phyloP scores from a whole-genome alignment of 2,888 invertebrate genomes.

The Venusia cambrica region DNA sequence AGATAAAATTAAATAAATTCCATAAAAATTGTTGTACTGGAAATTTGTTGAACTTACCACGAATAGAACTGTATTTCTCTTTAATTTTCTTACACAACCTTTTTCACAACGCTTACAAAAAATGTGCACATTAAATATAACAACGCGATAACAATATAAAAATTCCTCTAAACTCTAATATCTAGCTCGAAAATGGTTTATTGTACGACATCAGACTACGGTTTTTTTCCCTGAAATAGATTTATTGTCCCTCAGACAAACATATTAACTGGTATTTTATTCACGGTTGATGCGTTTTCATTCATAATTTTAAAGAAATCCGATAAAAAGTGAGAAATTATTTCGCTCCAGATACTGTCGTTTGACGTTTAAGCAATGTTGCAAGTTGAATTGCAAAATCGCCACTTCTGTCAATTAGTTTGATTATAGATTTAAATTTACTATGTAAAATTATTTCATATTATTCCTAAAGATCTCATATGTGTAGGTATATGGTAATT shows the following conservation, averaged over 20 bases:
- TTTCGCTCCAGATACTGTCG: slow-evolving; percentile 64
- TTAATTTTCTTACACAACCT: slow-evolving; percentile 65
- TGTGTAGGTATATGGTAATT: too few relatives aligned
- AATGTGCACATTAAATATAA: slow-evolving; percentile 37
- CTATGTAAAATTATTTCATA: too few relatives aligned
- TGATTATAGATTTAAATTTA: too few relatives aligned
- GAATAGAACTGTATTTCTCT: slow-evolving; percentile 49
- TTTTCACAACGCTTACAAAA: slow-evolving; percentile 48
- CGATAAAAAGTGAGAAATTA: slow-evolving; percentile 45
- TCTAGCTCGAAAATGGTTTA: slow-evolving; percentile 28
- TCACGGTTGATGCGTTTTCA: slow-evolving; percentile 53
- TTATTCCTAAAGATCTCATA: too few relatives aligned
- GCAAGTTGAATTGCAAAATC: slow-evolving; percentile 35
- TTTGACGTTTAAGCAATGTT: slow-evolving; percentile 63
- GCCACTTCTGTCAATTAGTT: slow-evolving; percentile 3
- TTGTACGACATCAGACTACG: slow-evolving; percentile 32
- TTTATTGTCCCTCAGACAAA: slow-evolving; percentile 26
- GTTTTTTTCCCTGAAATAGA: slow-evolving; percentile 25
- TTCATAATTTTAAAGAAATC: slow-evolving; percentile 63
- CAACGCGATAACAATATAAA: slow-evolving; percentile 30
- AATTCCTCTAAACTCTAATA: slow-evolving; percentile 32
- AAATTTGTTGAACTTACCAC: slow-evolving; percentile 49
- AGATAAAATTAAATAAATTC: too few relatives aligned
- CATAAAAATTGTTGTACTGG: too few relatives aligned
- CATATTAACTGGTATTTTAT: slow-evolving; percentile 33